Base-by-base conservation (phyloP, 2,797 vertebrate genomes). In the Morus bassanus region DNA sequence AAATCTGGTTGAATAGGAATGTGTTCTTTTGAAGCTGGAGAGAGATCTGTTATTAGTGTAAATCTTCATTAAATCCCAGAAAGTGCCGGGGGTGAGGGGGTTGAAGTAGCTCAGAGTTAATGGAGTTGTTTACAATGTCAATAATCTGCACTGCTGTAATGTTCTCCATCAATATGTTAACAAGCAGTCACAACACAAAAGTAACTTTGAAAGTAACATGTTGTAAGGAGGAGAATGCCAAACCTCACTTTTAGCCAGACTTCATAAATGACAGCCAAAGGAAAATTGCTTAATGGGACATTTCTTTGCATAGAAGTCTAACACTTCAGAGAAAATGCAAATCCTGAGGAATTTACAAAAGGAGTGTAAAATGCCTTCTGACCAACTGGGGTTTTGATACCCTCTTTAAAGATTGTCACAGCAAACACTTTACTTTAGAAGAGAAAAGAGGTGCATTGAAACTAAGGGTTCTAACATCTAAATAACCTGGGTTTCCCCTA, bases 111-210 rank as follows among this genome's bases (percentile, higher is more conserved):
- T 77, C 15, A 51, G 69, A 51, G 12, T 75, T 68, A 92, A 88
- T 15, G 28, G 33, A 91, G 31, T 83, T 91, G 74, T 85, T 85
- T 83, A 91, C 60, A 77, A 63, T 22, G n/a, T 35, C 56, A 85
- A 16, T 77, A 77, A 68, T 53, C 57, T 72, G 37, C 30, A 37
- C 41, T 80, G 72, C 45, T 75, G 39, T 63, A 70, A 77, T 16
- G 45, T 41, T 95, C 19, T 31, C 10, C 45, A 85, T 45, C 74
- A 76, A 57, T 70, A 76, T 17, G 15, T 68, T 82, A 91, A 74
- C 60, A 88, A 82, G 85, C 64, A 88, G 81, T 48, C 75, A 88
- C 60, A 77, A 77, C 33, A 83, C 63, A 89, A 89, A 95, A 93
- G 67, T 39, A 76, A 78, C 39, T 81, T 56, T 63, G 35, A 88